These are phyloP conservation scores for Steatornis caripensis DNA, from an alignment of 2,113 vertebrate genomes.

Conservation along the genomic window DNA sequence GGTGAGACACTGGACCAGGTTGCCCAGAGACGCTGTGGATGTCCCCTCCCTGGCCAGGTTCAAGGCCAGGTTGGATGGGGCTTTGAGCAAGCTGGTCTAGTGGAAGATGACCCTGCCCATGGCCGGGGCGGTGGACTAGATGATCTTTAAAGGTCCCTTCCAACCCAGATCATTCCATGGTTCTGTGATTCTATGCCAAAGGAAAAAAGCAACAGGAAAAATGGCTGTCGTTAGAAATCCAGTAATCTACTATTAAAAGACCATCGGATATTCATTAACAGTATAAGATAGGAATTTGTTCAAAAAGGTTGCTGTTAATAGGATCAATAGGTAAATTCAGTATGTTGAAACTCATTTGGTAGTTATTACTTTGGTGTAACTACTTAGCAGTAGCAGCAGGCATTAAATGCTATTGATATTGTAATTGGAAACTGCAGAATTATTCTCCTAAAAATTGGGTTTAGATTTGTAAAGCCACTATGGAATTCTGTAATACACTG, in stretches of 20 bases:
- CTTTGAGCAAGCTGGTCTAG: not conserved
- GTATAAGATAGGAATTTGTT: not conserved
- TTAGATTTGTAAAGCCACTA: not conserved
- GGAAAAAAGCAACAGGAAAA: not conserved
- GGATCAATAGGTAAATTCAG: not conserved
- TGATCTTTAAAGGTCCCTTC: not conserved
- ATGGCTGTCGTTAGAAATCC: not conserved
- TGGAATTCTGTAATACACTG: not conserved
- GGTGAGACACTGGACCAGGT: not conserved
- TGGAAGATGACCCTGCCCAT: not conserved
- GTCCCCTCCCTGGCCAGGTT: too few relatives aligned
- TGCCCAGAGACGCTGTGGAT: not conserved
- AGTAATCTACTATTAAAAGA: not conserved
- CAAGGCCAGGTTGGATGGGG: rapidly evolving
- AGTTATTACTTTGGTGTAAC: not conserved
- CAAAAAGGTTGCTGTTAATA: not conserved
- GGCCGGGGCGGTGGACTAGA: too few relatives aligned
- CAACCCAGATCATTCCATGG: not conserved
- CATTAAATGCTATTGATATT: not conserved
- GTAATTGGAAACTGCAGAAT: not conserved
- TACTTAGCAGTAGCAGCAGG: not conserved
- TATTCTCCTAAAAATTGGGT: not conserved
- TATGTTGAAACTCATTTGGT: not conserved
- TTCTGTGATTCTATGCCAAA: not conserved
- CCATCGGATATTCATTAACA: not conserved